Evolutionary conservation across 23 tunicate genomes (phyloP), one percentile per base, ranked within the genome.

Genomic region (Trididemnum nubilum): DNA sequence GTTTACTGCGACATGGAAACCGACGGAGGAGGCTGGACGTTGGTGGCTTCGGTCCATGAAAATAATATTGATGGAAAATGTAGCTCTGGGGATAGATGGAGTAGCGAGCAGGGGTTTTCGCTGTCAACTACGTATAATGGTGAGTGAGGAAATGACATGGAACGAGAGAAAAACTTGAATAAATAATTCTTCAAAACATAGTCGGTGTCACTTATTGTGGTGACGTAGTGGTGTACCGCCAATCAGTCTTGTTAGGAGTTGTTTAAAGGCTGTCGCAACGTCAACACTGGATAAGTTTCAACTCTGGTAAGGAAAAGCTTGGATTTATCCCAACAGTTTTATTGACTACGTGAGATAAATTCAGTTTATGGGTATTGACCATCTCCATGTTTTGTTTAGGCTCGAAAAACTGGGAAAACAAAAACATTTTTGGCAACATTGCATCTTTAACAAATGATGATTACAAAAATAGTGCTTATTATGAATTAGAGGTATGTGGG

Each of bases 21-120:
- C 34, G 81, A 82, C 18, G 97, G 90, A 24, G 97, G 97, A 0
- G 97, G 97, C 0, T 91, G 97, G 97, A 91, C 97, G 0, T 34
- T 91, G 29, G 97, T 91, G 35, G 97, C 90, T 0, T 59, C 87
- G 27, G 74, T 91, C 39, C 97, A 91, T 78, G 97, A 91, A 77
- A 91, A 91, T 39, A 91, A 91, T 64, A 85, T 91, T 39, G 35
- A 73, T 21, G 97, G 97, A 50, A 91, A 85, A 58, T 91, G 97
- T 30, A 85, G 87, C 2, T 51, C 66, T 32, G 97, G 97, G 51
- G 97, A 91, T 52, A 51, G 37, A 33, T 91, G 97, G 97, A 86
- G 91, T 1, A 83, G 85, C 64, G 97, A 91, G 19, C 97, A 91
- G 50, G 90, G 90, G 28, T 61, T 12, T n/a, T 5, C 4, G 28